Evolutionary conservation across 2,888 invertebrate species (phyloP).

Genomic region (Thyatira batis): DNA sequence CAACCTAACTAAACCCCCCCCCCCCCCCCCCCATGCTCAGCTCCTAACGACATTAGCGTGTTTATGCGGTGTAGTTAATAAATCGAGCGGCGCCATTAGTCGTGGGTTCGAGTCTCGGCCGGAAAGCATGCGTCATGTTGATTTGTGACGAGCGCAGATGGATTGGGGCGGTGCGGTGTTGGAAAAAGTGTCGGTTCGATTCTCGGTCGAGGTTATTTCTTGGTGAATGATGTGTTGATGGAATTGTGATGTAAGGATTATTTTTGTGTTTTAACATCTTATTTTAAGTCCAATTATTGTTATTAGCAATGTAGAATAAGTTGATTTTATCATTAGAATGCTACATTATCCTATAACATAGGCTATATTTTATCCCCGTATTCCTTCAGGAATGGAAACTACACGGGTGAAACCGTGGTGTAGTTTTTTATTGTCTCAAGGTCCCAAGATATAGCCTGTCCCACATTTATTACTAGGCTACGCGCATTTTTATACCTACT

Average conservation of each 20-base stretch:
- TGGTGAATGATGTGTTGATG: background rate
- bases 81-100: slow-evolving; percentile 66
- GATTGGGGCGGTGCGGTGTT: slow-evolving; percentile 45
- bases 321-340: no score
- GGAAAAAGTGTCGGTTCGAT: slow-evolving; percentile 27
- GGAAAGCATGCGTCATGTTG: slow-evolving; percentile 78
- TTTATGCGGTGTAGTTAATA: slow-evolving; percentile 59
- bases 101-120: slow-evolving; percentile 59
- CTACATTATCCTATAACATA: no score
- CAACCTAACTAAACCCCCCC: background rate
- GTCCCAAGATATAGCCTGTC: no score
- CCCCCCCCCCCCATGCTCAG: slow-evolving; percentile 34
- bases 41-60: slow-evolving; percentile 60
- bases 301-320: no score
- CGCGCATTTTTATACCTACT: no score
- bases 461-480: no score
- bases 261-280: no score
- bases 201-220: slow-evolving; percentile 36
- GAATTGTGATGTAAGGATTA: background rate
- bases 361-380: no score
- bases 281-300: no score
- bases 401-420: no score
- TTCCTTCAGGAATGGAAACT: no score
- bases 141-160: slow-evolving; percentile 75
- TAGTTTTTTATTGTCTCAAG: no score